Conservation (phyloP, 2,797 vertebrate species). For the Melanotaenia pygmaea region DNA sequence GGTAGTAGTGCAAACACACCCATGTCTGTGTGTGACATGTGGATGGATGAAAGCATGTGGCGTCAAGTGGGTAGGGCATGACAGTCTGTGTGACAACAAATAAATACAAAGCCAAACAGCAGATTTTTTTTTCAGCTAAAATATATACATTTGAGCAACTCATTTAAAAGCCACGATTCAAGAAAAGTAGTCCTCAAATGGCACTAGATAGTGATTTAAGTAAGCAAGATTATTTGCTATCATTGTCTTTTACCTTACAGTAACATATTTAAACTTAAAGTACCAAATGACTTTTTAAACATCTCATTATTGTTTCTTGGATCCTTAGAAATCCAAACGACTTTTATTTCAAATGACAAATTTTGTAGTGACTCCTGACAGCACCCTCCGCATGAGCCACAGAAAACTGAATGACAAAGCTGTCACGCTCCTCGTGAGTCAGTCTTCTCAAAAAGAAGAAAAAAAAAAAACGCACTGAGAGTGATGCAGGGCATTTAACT, state of each 20-base stretch:
- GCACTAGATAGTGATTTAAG: too few species aligned
- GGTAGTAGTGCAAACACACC: slow-evolving; percentile 74
- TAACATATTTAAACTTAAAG: not conserved
- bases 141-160: not conserved
- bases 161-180: not conserved
- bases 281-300: not conserved
- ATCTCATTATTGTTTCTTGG: not conserved
- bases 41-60: slow-evolving; percentile 28
- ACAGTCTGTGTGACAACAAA: not conserved
- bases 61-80: slow-evolving; percentile 22
- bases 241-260: not conserved
- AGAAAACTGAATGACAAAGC: not conserved
- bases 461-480: slow-evolving; percentile 1
- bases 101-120: not conserved
- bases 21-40: slow-evolving; percentile 23
- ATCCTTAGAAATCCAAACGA: not conserved
- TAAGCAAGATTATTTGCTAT: too few species aligned
- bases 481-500: slow-evolving; percentile 32
- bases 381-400: slow-evolving; percentile 11
- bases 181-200: not conserved
- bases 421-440: slow-evolving; percentile 6
- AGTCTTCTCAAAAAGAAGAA: not conserved
- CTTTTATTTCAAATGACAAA: not conserved
- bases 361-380: not conserved
- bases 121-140: not conserved